Percentiles rank a stretch among this genome's conserved stretches.
Conservation (phyloP, 2,113 vertebrate species). For the Takifugu bimaculatus region DNA sequence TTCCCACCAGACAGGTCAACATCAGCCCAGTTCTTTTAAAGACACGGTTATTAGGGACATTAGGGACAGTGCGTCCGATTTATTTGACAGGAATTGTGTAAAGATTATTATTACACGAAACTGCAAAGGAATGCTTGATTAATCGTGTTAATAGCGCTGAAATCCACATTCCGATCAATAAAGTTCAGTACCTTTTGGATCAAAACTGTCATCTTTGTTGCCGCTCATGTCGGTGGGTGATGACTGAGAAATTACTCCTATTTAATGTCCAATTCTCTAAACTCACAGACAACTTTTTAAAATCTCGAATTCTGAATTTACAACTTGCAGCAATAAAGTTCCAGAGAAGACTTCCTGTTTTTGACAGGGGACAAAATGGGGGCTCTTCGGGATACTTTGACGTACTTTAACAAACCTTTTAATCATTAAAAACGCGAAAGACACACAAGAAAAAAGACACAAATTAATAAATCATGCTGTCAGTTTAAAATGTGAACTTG, state of each 20-base stretch:
- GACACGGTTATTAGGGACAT: too few species aligned
- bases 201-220: slow-evolving; percentile 50
- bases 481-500: neutral
- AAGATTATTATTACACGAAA: too few species aligned
- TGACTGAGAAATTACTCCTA: neutral
- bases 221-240: slow-evolving; percentile 34
- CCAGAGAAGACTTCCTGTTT: slow-evolving; percentile 40
- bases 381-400: slow-evolving; percentile 12
- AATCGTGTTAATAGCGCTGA: too few species aligned
- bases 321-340: too few species aligned
- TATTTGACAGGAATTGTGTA: too few species aligned
- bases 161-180: neutral
- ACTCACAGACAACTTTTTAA: neutral
- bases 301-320: too few species aligned
- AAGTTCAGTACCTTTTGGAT: slow-evolving; percentile 68
- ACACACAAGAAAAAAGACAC: neutral
- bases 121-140: too few species aligned
- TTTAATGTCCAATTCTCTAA: neutral
- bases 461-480: neutral
- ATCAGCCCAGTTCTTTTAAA: too few species aligned
- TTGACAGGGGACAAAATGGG: neutral
- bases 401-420: neutral
- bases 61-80: too few species aligned
- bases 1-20: too few species aligned
- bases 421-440: neutral